Conservation (phyloP, 2,797 vertebrate genomes). For the Platalea minor region DNA sequence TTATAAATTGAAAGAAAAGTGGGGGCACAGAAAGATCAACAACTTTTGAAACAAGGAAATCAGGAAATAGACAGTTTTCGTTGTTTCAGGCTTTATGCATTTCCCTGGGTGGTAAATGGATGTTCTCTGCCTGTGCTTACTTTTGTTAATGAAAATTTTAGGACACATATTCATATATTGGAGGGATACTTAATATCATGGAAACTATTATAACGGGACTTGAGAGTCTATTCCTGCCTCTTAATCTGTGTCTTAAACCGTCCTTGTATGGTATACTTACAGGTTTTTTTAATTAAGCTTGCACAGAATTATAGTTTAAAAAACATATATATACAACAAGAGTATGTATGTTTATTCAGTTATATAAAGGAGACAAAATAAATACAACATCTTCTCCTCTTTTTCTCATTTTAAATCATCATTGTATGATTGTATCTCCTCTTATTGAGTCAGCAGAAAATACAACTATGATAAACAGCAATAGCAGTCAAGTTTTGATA, state of each 20-base stretch:
- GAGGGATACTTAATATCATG: not conserved
- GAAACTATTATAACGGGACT: not conserved
- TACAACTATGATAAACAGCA: not conserved
- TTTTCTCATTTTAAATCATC: not conserved
- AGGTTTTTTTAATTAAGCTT: not conserved
- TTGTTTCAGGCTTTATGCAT: constrained; percentile 14
- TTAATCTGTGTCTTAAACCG: not conserved
- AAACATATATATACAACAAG: not conserved
- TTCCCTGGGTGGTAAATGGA: constrained; percentile 17
- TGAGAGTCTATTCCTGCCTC: not conserved
- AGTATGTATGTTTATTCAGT: not conserved
- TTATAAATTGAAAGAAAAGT: constrained; percentile 63
- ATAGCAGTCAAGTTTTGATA: not conserved
- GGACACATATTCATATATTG: not conserved
- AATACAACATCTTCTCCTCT: not conserved
- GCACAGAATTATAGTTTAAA: not conserved
- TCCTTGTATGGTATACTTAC: not conserved
- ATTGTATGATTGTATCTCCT: not conserved
- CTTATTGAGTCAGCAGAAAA: not conserved
- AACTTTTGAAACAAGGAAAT: constrained; percentile 59
- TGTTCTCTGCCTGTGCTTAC: constrained; percentile 33
- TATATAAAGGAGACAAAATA: constrained; percentile 6
- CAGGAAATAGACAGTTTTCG: constrained; percentile 10
- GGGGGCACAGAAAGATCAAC: constrained; percentile 62
- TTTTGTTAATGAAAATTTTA: constrained; percentile 43